Evolutionary conservation across 2,888 invertebrate genomes (phyloP).

Genomic region (Nezara viridula): DNA sequence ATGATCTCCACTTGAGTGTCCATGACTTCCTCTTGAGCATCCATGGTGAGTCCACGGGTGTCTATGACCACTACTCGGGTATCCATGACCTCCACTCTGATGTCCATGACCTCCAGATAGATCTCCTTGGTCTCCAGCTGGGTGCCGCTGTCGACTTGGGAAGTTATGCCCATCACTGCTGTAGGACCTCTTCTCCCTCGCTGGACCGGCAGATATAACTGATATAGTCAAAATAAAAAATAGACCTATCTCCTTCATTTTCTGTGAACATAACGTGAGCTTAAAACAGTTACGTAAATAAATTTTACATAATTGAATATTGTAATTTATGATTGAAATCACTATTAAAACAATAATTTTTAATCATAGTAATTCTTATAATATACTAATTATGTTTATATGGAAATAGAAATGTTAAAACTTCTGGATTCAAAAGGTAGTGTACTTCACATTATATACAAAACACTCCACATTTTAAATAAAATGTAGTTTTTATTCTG

Average conservation of each 20-base stretch:
- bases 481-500: too few species aligned
- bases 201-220: background rate
- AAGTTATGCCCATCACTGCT: background rate
- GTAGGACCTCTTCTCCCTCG: constrained; percentile 14
- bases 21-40: background rate
- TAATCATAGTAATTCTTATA: too few species aligned
- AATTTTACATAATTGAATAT: too few species aligned
- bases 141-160: background rate
- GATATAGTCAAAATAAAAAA: background rate
- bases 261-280: background rate
- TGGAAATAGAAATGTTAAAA: too few species aligned
- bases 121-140: background rate
- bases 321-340: too few species aligned
- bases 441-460: too few species aligned
- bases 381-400: too few species aligned
- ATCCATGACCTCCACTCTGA: background rate
- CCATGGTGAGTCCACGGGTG: background rate
- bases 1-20: background rate
- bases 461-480: too few species aligned
- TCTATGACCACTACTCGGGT: background rate
- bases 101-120: background rate
- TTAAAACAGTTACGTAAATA: too few species aligned
- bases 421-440: too few species aligned
- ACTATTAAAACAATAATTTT: too few species aligned
- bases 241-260: constrained; percentile 9